A percentile compares a stretch with the other conserved stretches of the same genome.
phyloP scores from a whole-genome alignment of 1,140 invertebrate species.

The Euwallacea fornicatus region DNA sequence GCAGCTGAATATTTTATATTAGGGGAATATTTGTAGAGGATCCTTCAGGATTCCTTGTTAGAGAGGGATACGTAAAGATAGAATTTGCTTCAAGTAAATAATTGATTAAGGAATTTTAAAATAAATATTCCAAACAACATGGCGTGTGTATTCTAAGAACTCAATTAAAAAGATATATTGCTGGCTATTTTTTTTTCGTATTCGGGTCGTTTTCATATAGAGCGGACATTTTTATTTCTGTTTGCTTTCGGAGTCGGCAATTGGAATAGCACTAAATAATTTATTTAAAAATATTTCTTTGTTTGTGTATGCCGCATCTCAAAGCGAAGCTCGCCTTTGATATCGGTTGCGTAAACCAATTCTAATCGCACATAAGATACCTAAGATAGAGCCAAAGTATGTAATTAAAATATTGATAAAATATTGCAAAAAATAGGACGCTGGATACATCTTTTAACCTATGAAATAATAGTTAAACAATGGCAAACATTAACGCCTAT shows the following conservation, averaged over 20 bases:
- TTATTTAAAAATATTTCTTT: constrained; percentile 29
- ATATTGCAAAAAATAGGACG: no score
- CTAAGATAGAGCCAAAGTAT: no score
- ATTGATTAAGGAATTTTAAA: no score
- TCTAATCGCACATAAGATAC: not conserved
- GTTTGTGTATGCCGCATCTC: constrained; percentile 13
- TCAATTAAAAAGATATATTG: constrained; percentile 12
- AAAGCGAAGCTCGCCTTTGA: constrained; percentile 15
- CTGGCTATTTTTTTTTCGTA: constrained; percentile 5
- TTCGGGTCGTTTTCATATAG: not conserved
- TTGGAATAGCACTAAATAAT: constrained; percentile 1
- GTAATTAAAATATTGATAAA: no score
- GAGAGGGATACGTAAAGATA: no score
- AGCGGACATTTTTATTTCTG: constrained; percentile 16
- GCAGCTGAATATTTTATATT: no score
- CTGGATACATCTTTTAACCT: no score
- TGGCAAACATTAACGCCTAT: not conserved
- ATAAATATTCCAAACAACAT: not conserved
- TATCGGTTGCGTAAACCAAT: not conserved
- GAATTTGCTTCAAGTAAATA: no score
- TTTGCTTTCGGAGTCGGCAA: constrained; percentile 2
- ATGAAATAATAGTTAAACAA: not conserved
- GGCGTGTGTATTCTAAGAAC: constrained; percentile 1
- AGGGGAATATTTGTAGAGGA: no score
- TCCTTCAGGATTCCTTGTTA: no score